Conservation (phyloP, 2,113 vertebrate genomes). For the Tupaia chinensis region DNA sequence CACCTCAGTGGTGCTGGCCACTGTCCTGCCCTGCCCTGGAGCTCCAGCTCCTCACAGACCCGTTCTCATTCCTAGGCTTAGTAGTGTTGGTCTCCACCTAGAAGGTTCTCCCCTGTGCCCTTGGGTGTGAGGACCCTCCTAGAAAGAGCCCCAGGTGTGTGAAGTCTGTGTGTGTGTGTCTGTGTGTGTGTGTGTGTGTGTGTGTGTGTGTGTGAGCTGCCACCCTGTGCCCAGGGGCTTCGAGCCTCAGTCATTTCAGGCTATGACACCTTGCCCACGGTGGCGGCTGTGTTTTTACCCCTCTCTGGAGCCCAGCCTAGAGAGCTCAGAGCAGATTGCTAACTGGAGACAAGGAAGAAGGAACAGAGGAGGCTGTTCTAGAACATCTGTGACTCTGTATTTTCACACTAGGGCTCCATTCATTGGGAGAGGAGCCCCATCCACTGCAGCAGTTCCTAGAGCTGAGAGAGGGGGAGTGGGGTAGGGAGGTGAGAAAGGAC, state of each 20-base stretch:
- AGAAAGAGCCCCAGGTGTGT: rapidly evolving
- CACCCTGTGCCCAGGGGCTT: not conserved
- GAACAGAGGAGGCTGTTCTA: not conserved
- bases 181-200: not conserved
- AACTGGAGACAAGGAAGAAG: not conserved
- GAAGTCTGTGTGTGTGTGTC: no score
- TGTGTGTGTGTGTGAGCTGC: not conserved
- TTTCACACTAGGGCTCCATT: not conserved
- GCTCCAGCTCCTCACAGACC: not conserved
- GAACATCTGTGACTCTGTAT: not conserved
- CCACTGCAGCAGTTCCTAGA: not conserved
- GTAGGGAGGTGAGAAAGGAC: not conserved
- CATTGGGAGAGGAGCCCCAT: no score
- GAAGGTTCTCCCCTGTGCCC: not conserved
- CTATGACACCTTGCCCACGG: not conserved
- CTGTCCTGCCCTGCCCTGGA: not conserved
- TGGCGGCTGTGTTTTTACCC: not conserved
- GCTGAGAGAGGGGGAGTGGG: no score
- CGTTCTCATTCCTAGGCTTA: not conserved
- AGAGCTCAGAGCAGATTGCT: not conserved
- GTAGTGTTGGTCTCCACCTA: rapidly evolving
- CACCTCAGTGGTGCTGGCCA: no score
- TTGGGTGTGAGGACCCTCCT: not conserved
- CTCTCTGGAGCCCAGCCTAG: not conserved
- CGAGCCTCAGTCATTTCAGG: not conserved